phyloP scores from a whole-genome alignment of 2,113 vertebrate species.

The Apteryx mantelli region DNA sequence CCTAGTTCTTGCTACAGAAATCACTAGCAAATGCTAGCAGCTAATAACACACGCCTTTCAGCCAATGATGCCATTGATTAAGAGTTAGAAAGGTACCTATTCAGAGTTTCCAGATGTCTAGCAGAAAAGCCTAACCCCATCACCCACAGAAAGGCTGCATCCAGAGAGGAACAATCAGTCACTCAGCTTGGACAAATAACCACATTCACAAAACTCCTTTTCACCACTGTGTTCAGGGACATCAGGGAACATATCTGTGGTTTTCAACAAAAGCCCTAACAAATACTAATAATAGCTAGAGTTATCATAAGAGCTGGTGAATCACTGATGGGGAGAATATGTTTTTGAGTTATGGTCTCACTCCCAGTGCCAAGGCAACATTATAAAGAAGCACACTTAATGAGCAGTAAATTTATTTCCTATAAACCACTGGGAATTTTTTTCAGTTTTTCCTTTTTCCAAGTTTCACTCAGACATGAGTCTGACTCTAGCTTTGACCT shows the following conservation, averaged over 20 bases:
- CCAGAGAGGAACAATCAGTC: background rate
- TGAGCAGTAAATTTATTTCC: background rate
- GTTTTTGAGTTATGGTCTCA: background rate
- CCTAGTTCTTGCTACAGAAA: background rate
- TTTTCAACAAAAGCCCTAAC: background rate
- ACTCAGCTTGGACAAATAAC: background rate
- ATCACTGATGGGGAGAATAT: background rate
- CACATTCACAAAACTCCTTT: background rate
- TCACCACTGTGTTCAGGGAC: background rate
- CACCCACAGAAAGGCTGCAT: fast-evolving
- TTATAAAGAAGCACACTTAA: background rate
- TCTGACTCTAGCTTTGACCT: background rate
- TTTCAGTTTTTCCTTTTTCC: background rate
- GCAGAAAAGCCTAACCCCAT: background rate
- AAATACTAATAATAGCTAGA: background rate
- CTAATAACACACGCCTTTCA: background rate
- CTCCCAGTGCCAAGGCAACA: background rate
- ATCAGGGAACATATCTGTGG: background rate
- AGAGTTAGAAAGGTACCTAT: background rate
- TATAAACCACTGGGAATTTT: background rate
- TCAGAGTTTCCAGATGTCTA: background rate
- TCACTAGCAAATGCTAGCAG: background rate
- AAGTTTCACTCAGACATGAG: background rate
- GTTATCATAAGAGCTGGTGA: background rate
- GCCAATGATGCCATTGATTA: background rate